phyloP scores from a whole-genome alignment of 2,797 vertebrate species.

The Nyctibius grandis region DNA sequence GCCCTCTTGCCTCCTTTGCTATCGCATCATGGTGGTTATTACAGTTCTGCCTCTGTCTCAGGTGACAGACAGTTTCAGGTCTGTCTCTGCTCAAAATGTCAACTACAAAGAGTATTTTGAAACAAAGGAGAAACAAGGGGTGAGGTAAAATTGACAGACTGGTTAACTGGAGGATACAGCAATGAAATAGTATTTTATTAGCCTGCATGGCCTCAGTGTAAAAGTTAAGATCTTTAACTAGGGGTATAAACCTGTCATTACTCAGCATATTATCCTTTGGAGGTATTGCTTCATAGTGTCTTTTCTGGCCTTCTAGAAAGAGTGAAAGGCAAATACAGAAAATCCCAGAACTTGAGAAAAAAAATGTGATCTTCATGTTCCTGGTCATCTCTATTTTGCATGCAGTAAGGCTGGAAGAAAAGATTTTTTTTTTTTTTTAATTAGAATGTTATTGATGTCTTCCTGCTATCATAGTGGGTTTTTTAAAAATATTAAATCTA shows the following conservation, averaged over 20 bases:
- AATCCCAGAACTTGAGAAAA: not conserved
- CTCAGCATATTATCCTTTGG: not conserved
- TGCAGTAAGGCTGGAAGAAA: not conserved
- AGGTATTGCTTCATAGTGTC: not conserved
- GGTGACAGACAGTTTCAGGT: not conserved
- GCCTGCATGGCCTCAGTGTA: not conserved
- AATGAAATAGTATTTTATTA: not conserved
- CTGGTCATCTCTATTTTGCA: not conserved
- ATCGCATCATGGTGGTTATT: rapidly evolving
- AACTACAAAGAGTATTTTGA: not conserved
- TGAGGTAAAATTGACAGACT: not conserved
- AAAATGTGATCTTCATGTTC: not conserved
- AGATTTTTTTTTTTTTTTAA: no score
- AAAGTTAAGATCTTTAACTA: not conserved
- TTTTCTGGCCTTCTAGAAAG: not conserved
- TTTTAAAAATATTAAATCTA: not conserved
- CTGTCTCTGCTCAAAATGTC: not conserved
- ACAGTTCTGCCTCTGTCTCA: not conserved
- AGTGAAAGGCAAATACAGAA: not conserved
- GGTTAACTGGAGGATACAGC: not conserved
- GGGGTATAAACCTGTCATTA: not conserved
- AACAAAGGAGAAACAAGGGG: not conserved
- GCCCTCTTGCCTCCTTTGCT: not conserved
- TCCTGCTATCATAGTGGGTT: not conserved
- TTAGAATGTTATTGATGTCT: not conserved